Percentiles rank a stretch among this genome's conserved stretches.
These are phyloP conservation scores for Fulica atra DNA, from an alignment of 2,113 vertebrate species.

Conservation along the genomic window DNA sequence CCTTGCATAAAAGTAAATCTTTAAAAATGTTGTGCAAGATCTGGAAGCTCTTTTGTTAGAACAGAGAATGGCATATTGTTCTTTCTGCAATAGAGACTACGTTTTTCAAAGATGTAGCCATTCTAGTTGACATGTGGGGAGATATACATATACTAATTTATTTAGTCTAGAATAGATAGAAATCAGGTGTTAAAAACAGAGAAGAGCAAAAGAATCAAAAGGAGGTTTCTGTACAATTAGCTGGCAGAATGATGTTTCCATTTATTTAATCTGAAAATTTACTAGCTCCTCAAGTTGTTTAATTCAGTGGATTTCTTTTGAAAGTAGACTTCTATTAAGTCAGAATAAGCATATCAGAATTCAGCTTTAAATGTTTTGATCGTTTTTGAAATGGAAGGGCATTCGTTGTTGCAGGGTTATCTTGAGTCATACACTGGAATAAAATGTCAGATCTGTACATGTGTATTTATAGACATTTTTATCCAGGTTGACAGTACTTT, in stretches of 20 bases:
- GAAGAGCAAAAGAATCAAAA: not conserved
- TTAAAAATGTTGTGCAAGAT: not conserved
- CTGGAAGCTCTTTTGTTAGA: not conserved
- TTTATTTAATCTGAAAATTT: not conserved
- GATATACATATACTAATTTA: not conserved
- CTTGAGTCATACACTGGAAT: not conserved
- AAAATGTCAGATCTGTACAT: constrained; percentile 43
- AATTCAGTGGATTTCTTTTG: not conserved
- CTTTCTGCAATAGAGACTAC: not conserved
- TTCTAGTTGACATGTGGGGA: not conserved
- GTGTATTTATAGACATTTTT: constrained; percentile 33
- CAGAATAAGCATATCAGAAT: not conserved
- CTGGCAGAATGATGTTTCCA: not conserved
- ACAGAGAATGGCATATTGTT: not conserved
- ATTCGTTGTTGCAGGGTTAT: constrained; percentile 26
- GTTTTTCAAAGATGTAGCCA: not conserved
- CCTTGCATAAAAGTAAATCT: not conserved
- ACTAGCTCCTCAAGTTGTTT: not conserved
- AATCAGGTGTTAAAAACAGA: not conserved
- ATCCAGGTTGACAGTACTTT: constrained; percentile 28
- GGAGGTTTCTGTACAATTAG: not conserved
- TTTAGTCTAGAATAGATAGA: not conserved
- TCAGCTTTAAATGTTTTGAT: not conserved
- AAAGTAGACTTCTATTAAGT: not conserved
- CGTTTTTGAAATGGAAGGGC: not conserved